Percentiles rank a stretch among this genome's conserved stretches.
phyloP scores from a whole-genome alignment of 2,888 invertebrate genomes.

The Kuschelorhynchus macadamiae region DNA sequence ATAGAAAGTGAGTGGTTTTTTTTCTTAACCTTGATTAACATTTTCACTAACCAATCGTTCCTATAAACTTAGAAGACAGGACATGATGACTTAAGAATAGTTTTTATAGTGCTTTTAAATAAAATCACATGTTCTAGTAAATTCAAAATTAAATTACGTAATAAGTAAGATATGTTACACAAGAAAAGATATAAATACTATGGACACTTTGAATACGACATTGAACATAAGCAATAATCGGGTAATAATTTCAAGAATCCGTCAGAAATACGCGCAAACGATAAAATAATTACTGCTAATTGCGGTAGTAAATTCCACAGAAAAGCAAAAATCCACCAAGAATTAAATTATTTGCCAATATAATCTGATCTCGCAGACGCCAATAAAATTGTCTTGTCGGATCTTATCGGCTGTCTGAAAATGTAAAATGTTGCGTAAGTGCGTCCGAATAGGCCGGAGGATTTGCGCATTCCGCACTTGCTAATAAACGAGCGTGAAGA shows the following conservation, averaged over 20 bases:
- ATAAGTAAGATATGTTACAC: no score
- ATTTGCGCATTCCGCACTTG: constrained; percentile 37
- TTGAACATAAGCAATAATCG: background rate
- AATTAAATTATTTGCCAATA: constrained; percentile 48
- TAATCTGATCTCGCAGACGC: constrained; percentile 49
- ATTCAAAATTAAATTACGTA: no score
- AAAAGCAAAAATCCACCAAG: constrained; percentile 23
- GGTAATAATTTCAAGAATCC: constrained; percentile 16
- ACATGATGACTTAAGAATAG: no score
- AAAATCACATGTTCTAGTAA: no score
- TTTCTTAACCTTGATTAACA: no score
- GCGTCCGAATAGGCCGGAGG: constrained; percentile 17
- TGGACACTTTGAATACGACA: no score
- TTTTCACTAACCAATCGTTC: no score
- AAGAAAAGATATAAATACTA: no score
- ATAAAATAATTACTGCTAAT: constrained; percentile 42
- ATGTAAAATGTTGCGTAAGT: constrained; percentile 51
- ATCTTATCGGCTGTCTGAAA: constrained; percentile 52
- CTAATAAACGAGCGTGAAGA: constrained; percentile 29
- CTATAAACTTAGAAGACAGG: no score
- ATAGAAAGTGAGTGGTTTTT: no score
- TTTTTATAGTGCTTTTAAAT: no score
- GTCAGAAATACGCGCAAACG: constrained; percentile 14
- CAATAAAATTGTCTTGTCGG: constrained; percentile 54
- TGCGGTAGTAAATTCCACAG: constrained; percentile 37